Evolutionary conservation across 2,888 invertebrate species (phyloP).

Genomic region (Lucinisca nassula): DNA sequence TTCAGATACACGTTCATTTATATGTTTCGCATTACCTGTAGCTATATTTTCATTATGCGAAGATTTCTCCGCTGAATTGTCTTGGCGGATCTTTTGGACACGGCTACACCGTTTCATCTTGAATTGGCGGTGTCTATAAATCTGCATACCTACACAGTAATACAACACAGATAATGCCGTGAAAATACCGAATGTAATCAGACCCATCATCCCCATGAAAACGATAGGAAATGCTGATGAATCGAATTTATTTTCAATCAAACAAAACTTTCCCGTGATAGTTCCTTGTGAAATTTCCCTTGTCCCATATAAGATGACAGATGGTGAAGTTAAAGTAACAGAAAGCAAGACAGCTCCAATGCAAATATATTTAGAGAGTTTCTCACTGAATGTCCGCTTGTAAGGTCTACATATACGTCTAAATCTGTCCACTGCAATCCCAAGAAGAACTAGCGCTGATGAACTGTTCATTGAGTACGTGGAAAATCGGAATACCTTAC

Average conservation of each 20-base stretch:
- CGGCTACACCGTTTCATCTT: slow-evolving; percentile 64
- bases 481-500: slow-evolving; percentile 63
- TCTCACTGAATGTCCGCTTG: slow-evolving; percentile 52
- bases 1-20: neutral
- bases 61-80: slow-evolving; percentile 54
- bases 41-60: slow-evolving; percentile 28
- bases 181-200: slow-evolving; percentile 46
- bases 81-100: slow-evolving; percentile 51
- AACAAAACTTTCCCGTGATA: slow-evolving; percentile 29
- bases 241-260: slow-evolving; percentile 38
- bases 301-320: slow-evolving; percentile 72
- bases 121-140: slow-evolving; percentile 68
- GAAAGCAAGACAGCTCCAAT: slow-evolving; percentile 39
- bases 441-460: slow-evolving; percentile 66
- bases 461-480: slow-evolving; percentile 67
- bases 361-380: slow-evolving; percentile 62
- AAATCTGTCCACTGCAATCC: slow-evolving; percentile 69
- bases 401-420: slow-evolving; percentile 70
- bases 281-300: neutral
- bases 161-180: slow-evolving; percentile 44
- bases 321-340: slow-evolving; percentile 55
- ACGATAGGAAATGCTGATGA: slow-evolving; percentile 36
- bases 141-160: slow-evolving; percentile 60
- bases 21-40: neutral
- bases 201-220: slow-evolving; percentile 47